phyloP scores from a whole-genome alignment of 1,140 invertebrate genomes.

The Trachymyrmex septentrionalis region DNA sequence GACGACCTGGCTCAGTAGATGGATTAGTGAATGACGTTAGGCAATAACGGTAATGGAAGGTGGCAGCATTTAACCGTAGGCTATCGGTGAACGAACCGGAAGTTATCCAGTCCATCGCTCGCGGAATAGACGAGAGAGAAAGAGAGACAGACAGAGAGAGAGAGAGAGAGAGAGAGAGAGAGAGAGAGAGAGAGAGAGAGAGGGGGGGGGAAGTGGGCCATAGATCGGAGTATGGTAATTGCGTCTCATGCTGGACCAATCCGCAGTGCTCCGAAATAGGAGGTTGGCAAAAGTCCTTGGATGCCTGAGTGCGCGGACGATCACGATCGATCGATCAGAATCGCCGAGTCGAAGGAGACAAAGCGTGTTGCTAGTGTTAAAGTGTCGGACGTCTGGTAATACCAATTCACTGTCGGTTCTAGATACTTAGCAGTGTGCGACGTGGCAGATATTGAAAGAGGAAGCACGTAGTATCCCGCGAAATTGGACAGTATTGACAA shows the following conservation, averaged over 20 bases:
- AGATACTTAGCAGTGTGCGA: slow-evolving; percentile 52
- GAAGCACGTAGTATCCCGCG: slow-evolving; percentile 61
- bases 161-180: too few species aligned
- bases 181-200: not conserved
- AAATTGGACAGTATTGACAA: slow-evolving; percentile 65
- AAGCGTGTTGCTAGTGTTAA: slow-evolving; percentile 53
- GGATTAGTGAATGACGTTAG: slow-evolving; percentile 72
- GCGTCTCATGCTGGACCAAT: slow-evolving; percentile 44
- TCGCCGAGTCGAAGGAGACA: slow-evolving; percentile 54
- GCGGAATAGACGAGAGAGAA: slow-evolving; percentile 7
- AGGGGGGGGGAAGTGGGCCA: not conserved
- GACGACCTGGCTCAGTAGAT: slow-evolving; percentile 60
- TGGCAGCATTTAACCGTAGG: slow-evolving; percentile 65
- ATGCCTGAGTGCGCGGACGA: slow-evolving; percentile 38
- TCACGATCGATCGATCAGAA: slow-evolving; percentile 55
- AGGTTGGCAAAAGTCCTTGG: slow-evolving; percentile 49
- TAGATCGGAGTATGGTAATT: slow-evolving; percentile 65
- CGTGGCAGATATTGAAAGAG: slow-evolving; percentile 64
- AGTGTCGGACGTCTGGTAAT: slow-evolving; percentile 60
- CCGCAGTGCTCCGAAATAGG: slow-evolving; percentile 1
- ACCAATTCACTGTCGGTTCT: slow-evolving; percentile 63
- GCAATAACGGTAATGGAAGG: slow-evolving; percentile 75
- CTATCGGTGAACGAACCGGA: slow-evolving; percentile 66
- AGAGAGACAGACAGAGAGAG: too few species aligned
- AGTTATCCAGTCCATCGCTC: slow-evolving; percentile 60